Evolutionary conservation across 2,797 vertebrate genomes (phyloP).

Genomic region (Pelodytes ibericus): DNA sequence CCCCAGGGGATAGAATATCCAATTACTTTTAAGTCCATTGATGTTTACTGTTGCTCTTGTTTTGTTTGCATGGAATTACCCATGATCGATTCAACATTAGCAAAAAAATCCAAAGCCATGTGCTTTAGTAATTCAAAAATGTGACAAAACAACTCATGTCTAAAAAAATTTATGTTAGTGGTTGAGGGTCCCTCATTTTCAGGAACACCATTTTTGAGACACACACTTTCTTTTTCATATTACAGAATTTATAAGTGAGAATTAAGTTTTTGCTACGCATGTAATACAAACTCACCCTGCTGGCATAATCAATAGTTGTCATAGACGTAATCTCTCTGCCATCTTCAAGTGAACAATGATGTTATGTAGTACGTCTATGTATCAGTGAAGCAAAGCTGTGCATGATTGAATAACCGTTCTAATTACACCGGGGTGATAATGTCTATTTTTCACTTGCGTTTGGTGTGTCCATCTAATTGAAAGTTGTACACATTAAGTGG

Average conservation of each 20-base stretch:
- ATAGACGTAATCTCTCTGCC: slow-evolving; percentile 17
- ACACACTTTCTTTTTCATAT: slow-evolving; percentile 2
- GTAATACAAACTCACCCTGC: slow-evolving; percentile 12
- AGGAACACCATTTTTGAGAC: not conserved
- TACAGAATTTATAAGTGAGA: slow-evolving; percentile 2
- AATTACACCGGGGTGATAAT: slow-evolving; percentile 47
- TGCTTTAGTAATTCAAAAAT: too few species aligned
- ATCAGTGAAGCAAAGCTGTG: slow-evolving; percentile 36
- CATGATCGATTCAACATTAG: too few species aligned
- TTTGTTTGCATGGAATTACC: too few species aligned
- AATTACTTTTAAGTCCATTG: too few species aligned
- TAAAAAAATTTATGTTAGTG: too few species aligned
- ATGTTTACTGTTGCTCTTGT: too few species aligned
- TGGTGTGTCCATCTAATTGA: slow-evolving; percentile 49
- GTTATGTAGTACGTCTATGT: slow-evolving; percentile 39
- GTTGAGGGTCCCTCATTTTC: not conserved
- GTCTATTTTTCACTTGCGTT: slow-evolving; percentile 52
- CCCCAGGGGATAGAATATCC: too few species aligned
- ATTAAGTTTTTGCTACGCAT: slow-evolving; percentile 4
- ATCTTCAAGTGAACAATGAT: slow-evolving; percentile 42
- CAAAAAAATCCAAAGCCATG: too few species aligned
- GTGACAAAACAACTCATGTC: too few species aligned
- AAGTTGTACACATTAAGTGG: slow-evolving; percentile 43
- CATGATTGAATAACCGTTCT: slow-evolving; percentile 50
- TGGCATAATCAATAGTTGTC: slow-evolving; percentile 27